Evolutionary conservation across 2,888 invertebrate genomes (phyloP).

Genomic region (Acanthococcus lagerstroemiae): DNA sequence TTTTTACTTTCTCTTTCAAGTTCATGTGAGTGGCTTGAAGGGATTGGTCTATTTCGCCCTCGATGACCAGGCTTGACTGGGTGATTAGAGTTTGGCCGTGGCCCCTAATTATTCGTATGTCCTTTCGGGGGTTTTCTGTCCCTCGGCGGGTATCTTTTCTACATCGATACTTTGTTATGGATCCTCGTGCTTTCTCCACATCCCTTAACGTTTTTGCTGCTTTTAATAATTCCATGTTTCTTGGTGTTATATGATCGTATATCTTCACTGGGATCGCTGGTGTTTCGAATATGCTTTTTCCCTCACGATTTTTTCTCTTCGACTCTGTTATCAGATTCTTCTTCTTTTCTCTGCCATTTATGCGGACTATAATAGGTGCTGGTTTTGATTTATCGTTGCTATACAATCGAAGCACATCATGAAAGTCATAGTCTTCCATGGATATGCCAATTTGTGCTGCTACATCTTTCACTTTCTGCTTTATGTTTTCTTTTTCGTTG

Average conservation of each 20-base stretch:
- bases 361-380: background rate
- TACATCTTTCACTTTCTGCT: background rate
- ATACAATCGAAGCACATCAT: background rate
- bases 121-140: too few relatives aligned
- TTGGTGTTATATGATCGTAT: background rate
- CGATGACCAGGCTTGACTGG: too few relatives aligned
- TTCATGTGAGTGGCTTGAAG: too few relatives aligned
- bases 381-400: background rate
- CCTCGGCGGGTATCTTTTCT: too few relatives aligned
- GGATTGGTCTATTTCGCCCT: too few relatives aligned
- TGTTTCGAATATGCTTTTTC: background rate
- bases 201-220: background rate
- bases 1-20: too few relatives aligned
- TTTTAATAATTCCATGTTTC: background rate
- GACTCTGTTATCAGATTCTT: background rate
- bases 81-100: too few relatives aligned
- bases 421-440: background rate
- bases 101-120: too few relatives aligned
- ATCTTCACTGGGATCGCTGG: background rate
- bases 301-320: background rate
- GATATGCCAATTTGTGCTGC: background rate
- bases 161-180: too few relatives aligned
- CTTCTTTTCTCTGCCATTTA: background rate
- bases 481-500: background rate
- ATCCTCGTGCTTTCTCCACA: background rate